Percentiles rank a stretch among this genome's conserved stretches.
These are phyloP conservation scores for Ophiodon elongatus DNA, from an alignment of 2,113 vertebrate species.

Conservation along the genomic window DNA sequence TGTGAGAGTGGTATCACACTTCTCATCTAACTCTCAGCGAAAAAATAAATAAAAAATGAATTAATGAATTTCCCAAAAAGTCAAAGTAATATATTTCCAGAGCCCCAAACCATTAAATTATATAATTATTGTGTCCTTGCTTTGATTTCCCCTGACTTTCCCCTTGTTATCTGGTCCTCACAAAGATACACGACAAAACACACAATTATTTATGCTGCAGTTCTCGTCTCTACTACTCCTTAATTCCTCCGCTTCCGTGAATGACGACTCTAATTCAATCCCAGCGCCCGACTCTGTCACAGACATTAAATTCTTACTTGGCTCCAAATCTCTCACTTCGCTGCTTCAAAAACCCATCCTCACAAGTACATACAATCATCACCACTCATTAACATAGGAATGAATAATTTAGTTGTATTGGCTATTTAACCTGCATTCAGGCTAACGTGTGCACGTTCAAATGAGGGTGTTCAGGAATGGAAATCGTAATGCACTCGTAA, in stretches of 20 bases:
- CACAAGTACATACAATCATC: constrained; percentile 4
- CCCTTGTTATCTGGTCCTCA: neutral
- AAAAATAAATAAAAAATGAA: neutral
- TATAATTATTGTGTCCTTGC: neutral
- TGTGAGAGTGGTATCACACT: neutral
- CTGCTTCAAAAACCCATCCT: neutral
- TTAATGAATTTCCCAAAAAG: neutral
- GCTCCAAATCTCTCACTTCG: neutral
- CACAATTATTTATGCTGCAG: neutral
- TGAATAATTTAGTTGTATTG: constrained; percentile 22
- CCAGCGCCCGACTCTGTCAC: neutral
- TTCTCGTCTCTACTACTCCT: neutral
- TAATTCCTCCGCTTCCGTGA: neutral
- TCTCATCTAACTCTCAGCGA: neutral
- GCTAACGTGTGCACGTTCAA: constrained; percentile 29
- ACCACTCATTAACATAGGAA: constrained; percentile 7
- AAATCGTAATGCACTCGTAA: neutral
- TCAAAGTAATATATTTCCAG: neutral
- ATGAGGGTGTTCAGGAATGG: constrained; percentile 22
- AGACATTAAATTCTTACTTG: constrained; percentile 20
- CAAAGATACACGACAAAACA: neutral
- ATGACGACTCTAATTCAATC: neutral
- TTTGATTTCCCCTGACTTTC: neutral
- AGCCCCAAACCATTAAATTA: neutral
- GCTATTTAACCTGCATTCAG: constrained; percentile 23